Evolutionary conservation across 2,797 vertebrate species (phyloP), one percentile per base, ranked within the genome.

Genomic region (Enteromius afrohamiltoni): DNA sequence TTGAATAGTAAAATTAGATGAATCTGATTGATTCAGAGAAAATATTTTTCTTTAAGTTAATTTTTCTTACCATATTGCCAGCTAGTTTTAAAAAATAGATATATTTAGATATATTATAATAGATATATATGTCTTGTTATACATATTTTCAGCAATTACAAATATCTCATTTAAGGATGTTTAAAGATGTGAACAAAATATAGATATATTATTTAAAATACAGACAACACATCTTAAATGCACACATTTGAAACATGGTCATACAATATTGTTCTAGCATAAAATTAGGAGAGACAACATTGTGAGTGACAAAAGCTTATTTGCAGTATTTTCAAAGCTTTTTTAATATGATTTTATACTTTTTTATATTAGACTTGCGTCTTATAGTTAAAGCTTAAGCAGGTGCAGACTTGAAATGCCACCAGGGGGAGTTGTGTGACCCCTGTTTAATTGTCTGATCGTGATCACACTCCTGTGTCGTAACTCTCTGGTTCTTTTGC

Each of bases 401-500:
- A 13, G 42, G 14, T 65, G 45, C 13, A 51, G 58, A 37, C 69
- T 40, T 64, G 19, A 13, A 37, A 37, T 49, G 58, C 55, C 80
- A 65, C 21, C 55, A 65, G 69, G 42, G 80, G 80, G 45, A 37
- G 69, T 47, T 47, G 31, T 64, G 26, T 81, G 42, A 81, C 29
- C 64, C 40, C 42, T 34, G 67, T 70, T 80, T 49, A 68, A 68
- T 45, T n/a, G 26, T 67, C 42, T 16, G 31, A 10, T 17, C 4
- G n/a, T 31, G 23, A n/a, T 82, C 42, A 82, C 69, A 74, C 42
- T 14, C 14, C 69, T 51, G 26, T 73, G 3, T 26, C 65, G 0
- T 16, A 10, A 58, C 8, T 40, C 42, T 82, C 80, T 26, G 58
- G 19, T 51, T 21, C 21, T 40, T 34, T 7, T 21, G 14, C 21